Evolutionary conservation across 1,140 invertebrate genomes (phyloP), one percentile per base, ranked within the genome.

Genomic region (Holotrichia oblita): DNA sequence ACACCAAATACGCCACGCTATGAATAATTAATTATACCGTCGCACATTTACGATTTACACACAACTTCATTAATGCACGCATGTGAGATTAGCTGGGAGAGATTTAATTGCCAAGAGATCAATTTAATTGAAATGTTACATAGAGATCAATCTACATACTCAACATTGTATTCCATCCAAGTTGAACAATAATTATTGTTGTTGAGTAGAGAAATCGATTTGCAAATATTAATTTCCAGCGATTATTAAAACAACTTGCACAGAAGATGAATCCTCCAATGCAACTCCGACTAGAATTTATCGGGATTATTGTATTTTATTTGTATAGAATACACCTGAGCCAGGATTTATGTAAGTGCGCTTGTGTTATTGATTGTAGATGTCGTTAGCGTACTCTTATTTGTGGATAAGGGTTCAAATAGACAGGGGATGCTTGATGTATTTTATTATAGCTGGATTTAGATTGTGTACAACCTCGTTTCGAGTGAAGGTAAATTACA

Each of bases 281-380:
- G 22, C 61, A 64, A 14, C 22, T 64, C 61, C 61, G n/a, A n/a
- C n/a, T n/a, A n/a, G 74, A 78, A 80, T 79, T 82, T 82, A 82
- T 82, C 79, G 77, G 80, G 80, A 82, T 82, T 82, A 82, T 81
- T 79, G 72, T 17, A 73, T 73, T 73, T 73, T 73, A 73, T 73
- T 73, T 73, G 72, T 77, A 77, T 77, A 78, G 77, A 80, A 80
- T 80, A 80, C 81, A 82, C 81, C 81, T 82, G 81, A 81, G 81
- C 80, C 41, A 78, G 80, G 80, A 81, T 82, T 81, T 79, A 78
- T 77, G 76, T 81, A 82, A 82, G 81, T 82, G 81, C 81, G 81
- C 81, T 82, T 79, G 78, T 77, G 79, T 80, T 82, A 82, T 82
- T 80, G 81, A 82, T 82, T 82, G 80, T 80, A 80, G 81, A 79